Evolutionary conservation across 1,140 invertebrate genomes (phyloP).

Genomic region (Drosophila repletoides): DNA sequence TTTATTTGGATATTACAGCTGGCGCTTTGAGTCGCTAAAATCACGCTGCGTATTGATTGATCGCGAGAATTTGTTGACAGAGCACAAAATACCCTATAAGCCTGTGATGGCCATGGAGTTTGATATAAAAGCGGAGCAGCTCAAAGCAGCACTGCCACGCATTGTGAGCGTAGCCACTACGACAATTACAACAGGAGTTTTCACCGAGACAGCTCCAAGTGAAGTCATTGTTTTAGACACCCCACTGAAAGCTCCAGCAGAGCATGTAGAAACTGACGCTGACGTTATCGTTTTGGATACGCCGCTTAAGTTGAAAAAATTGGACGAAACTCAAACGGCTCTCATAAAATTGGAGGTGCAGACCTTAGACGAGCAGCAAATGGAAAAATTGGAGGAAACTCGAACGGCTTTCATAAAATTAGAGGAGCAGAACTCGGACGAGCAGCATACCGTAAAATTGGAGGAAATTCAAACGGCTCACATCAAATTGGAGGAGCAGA

Average conservation of each 20-base stretch:
- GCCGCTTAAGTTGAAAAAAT: constrained; percentile 3
- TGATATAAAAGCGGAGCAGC: constrained; percentile 59
- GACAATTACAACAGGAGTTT: not conserved
- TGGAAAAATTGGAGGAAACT: too few relatives aligned
- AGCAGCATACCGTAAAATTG: too few relatives aligned
- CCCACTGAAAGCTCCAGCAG: constrained; percentile 11
- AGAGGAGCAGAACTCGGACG: not conserved
- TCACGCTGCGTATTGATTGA: constrained; percentile 78
- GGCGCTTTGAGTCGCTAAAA: constrained; percentile 81
- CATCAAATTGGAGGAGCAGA: not conserved
- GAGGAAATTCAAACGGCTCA: too few relatives aligned
- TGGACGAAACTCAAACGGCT: not conserved
- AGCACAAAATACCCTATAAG: constrained; percentile 73
- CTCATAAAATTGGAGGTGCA: constrained; percentile 6
- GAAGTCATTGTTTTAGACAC: constrained; percentile 34
- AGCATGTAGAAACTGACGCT: not conserved
- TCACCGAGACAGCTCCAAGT: not conserved
- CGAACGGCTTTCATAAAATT: too few relatives aligned
- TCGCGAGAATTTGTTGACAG: constrained; percentile 71
- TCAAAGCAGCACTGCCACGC: constrained; percentile 56
- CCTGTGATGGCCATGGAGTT: constrained; percentile 66
- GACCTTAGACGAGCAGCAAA: not conserved
- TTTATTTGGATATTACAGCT: constrained; percentile 38
- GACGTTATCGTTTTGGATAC: constrained; percentile 17
- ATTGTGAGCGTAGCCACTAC: constrained; percentile 39